Evolutionary conservation across 2,888 invertebrate genomes (phyloP).

Genomic region (Tachystola acroxantha): DNA sequence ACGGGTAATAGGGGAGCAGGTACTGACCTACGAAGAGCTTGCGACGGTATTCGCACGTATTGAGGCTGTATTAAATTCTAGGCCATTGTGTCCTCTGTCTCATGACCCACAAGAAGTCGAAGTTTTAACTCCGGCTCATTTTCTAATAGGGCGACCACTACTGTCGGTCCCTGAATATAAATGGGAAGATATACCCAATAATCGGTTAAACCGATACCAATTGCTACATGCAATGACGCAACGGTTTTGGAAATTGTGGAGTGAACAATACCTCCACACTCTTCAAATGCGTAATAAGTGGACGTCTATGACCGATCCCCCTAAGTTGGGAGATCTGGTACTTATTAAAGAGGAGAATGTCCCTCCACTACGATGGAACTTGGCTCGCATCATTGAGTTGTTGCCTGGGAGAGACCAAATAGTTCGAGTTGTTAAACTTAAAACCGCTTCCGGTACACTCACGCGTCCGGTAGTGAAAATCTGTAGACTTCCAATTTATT

Average conservation of each 20-base stretch:
- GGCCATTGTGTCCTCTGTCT: constrained; percentile 11
- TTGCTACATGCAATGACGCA: background rate
- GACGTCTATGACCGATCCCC: background rate
- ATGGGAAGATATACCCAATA: background rate
- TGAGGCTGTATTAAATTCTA: constrained; percentile 12
- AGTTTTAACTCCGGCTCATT: constrained; percentile 8
- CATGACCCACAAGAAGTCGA: constrained; percentile 10
- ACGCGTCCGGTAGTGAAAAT: background rate
- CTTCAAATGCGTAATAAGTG: constrained; percentile 1
- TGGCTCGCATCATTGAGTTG: background rate
- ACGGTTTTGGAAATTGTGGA: background rate
- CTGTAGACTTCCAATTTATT: no score
- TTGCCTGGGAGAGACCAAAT: background rate
- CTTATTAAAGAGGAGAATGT: background rate
- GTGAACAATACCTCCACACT: background rate
- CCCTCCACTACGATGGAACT: background rate
- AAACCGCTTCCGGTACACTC: background rate
- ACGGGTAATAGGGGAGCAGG: constrained; percentile 7
- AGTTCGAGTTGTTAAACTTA: background rate
- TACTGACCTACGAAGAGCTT: constrained; percentile 16
- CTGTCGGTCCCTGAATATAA: background rate
- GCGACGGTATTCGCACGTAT: constrained; percentile 12
- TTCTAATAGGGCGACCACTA: constrained; percentile 1
- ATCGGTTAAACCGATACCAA: background rate
- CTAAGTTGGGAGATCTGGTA: constrained; percentile 1